A percentile compares a stretch with the other conserved stretches of the same genome.
Conservation (phyloP, 2,113 vertebrate genomes). For the Bufo bufo region DNA sequence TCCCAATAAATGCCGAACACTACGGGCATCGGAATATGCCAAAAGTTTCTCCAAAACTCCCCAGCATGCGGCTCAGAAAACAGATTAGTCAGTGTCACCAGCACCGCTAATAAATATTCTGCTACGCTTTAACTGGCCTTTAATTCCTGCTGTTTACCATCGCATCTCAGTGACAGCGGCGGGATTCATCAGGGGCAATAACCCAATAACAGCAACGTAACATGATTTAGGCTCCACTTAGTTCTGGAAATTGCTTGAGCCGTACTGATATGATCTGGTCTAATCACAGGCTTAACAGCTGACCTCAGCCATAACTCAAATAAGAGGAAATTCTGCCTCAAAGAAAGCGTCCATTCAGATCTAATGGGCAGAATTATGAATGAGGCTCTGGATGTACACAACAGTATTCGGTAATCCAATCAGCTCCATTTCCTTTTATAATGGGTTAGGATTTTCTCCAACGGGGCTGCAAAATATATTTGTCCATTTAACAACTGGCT, state of each 20-base stretch:
- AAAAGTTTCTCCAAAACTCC: slow-evolving; percentile 24
- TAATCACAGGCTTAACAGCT: slow-evolving; percentile 44
- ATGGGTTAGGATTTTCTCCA: not conserved
- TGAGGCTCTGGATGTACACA: not conserved
- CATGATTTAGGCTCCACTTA: slow-evolving; percentile 45
- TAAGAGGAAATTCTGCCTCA: not conserved
- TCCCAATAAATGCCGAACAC: slow-evolving; percentile 18
- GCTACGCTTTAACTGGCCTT: slow-evolving; percentile 6
- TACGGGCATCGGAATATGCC: slow-evolving; percentile 27
- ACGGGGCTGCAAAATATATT: not conserved
- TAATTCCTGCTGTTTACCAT: slow-evolving; percentile 24
- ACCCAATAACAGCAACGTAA: slow-evolving; percentile 45
- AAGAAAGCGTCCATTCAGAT: slow-evolving; percentile 12
- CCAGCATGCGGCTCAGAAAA: not conserved
- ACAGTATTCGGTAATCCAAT: slow-evolving; percentile 19
- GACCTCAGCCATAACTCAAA: slow-evolving; percentile 34
- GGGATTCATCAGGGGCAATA: slow-evolving; percentile 44
- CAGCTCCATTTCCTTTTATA: not conserved
- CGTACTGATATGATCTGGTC: slow-evolving; percentile 30
- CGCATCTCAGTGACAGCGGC: slow-evolving; percentile 16
- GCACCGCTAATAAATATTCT: slow-evolving; percentile 37
- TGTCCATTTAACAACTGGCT: slow-evolving; percentile 4
- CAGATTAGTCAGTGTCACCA: slow-evolving; percentile 41
- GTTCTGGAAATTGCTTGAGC: slow-evolving; percentile 33
- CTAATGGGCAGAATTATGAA: slow-evolving; percentile 14